Conservation (phyloP, 2,113 vertebrate species). For the Xiphophorus couchianus region DNA sequence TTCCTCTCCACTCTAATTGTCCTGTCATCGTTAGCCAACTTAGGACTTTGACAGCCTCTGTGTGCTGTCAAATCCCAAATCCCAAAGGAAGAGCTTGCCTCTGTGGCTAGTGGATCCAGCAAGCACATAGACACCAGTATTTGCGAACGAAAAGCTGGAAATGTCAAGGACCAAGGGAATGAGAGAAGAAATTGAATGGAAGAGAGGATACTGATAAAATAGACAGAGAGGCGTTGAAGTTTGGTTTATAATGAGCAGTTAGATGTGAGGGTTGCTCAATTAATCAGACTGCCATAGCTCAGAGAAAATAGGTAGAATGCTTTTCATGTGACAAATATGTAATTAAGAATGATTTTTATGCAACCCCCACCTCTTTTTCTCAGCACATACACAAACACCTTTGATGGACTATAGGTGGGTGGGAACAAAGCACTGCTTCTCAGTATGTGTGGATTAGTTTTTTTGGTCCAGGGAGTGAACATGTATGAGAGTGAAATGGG, state of each 20-base stretch:
- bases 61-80: conserved; percentile 71
- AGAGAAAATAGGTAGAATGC: conserved; percentile 72
- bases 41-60: conserved; percentile 64
- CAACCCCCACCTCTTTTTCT: conserved; percentile 2
- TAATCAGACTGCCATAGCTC: conserved; percentile 76
- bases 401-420: conserved; percentile 68
- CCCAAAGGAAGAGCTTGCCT: conserved; percentile 61
- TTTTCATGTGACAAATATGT: conserved; percentile 83
- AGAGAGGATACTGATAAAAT: conserved; percentile 66
- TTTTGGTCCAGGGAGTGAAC: conserved; percentile 26
- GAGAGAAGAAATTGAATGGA: conserved; percentile 54
- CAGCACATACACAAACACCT: conserved; percentile 1
- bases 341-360: conserved; percentile 82
- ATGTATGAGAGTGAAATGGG: conserved; percentile 62
- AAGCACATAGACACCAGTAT: conserved; percentile 64
- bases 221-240: conserved; percentile 70
- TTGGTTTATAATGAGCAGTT: conserved; percentile 78
- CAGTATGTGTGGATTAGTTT: conserved; percentile 41
- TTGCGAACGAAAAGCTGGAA: conserved; percentile 69
- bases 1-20: conserved; percentile 60
- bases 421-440: conserved; percentile 67
- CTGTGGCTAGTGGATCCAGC: conserved; percentile 66
- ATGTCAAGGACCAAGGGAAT: conserved; percentile 67
- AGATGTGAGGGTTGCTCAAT: conserved; percentile 73
- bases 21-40: conserved; percentile 67